phyloP scores from a whole-genome alignment of 2,888 invertebrate species.

The Endotricha flammealis region DNA sequence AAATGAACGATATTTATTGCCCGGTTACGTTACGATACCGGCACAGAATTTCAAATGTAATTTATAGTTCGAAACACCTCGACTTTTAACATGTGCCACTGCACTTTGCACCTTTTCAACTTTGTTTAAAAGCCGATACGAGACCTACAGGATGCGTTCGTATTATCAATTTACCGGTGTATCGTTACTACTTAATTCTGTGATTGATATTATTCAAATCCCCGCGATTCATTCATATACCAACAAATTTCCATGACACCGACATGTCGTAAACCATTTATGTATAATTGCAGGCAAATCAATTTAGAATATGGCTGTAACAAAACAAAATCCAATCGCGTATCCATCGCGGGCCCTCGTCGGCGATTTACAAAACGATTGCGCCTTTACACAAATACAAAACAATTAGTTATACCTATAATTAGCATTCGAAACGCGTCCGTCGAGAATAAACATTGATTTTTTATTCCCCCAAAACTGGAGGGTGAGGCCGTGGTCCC shows the following conservation, averaged over 20 bases:
- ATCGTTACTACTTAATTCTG: too few species aligned
- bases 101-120: slow-evolving; percentile 11
- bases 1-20: slow-evolving; percentile 72
- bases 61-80: slow-evolving; percentile 66
- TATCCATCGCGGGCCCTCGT: slow-evolving; percentile 29
- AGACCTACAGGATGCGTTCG: too few species aligned
- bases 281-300: slow-evolving; percentile 10
- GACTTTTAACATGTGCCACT: slow-evolving; percentile 28
- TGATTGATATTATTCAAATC: too few species aligned
- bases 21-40: slow-evolving; percentile 53
- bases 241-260: not conserved
- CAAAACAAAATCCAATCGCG: slow-evolving; percentile 35
- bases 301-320: slow-evolving; percentile 19
- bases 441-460: slow-evolving; percentile 74
- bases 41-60: slow-evolving; percentile 63
- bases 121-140: not conserved
- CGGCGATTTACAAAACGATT: slow-evolving; percentile 43
- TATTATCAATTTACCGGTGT: too few species aligned
- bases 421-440: slow-evolving; percentile 74
- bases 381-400: slow-evolving; percentile 57
- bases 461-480: slow-evolving; percentile 74
- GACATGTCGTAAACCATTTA: slow-evolving; percentile 4
- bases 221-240: not conserved
- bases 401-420: slow-evolving; percentile 68
- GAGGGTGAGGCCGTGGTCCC: slow-evolving; percentile 50